Percentiles rank a stretch among this genome's conserved stretches.
Evolutionary conservation across 2,797 vertebrate species (phyloP).

Genomic region (Alcedo atthis): DNA sequence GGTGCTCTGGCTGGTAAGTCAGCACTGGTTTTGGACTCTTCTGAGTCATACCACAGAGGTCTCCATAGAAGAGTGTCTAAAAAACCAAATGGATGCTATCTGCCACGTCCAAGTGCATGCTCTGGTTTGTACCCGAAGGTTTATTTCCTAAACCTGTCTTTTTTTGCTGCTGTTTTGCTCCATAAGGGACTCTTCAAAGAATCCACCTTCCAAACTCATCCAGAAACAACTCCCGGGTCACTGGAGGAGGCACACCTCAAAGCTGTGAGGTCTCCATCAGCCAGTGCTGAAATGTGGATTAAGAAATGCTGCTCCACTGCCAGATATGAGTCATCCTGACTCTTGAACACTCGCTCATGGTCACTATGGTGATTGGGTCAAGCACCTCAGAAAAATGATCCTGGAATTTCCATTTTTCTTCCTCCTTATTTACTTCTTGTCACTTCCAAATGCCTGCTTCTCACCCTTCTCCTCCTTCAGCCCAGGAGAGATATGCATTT

Average conservation of each 20-base stretch:
- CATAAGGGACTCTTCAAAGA: not conserved
- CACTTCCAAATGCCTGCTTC: not conserved
- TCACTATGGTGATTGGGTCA: constrained; percentile 11
- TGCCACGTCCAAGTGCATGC: not conserved
- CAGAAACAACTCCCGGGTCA: not conserved
- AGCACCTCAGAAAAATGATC: not conserved
- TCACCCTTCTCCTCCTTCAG: not conserved
- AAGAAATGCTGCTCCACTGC: not conserved
- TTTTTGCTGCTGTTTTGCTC: not conserved
- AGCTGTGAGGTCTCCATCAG: not conserved
- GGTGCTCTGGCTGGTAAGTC: not conserved
- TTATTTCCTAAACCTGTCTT: not conserved
- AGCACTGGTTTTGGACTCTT: not conserved
- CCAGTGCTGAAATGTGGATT: not conserved
- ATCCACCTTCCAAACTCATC: not conserved
- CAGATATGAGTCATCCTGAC: constrained; percentile 17
- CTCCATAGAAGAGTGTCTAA: not conserved
- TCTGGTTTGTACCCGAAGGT: not conserved
- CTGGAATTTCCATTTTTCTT: not conserved
- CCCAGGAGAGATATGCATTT: not conserved
- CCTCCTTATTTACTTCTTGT: not conserved
- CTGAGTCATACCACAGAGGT: not conserved
- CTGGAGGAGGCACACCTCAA: not conserved
- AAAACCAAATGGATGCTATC: not conserved
- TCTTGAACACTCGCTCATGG: not conserved